These are phyloP conservation scores for Drosophila gaucha DNA, from an alignment of 2,888 invertebrate species.

Conservation along the genomic window DNA sequence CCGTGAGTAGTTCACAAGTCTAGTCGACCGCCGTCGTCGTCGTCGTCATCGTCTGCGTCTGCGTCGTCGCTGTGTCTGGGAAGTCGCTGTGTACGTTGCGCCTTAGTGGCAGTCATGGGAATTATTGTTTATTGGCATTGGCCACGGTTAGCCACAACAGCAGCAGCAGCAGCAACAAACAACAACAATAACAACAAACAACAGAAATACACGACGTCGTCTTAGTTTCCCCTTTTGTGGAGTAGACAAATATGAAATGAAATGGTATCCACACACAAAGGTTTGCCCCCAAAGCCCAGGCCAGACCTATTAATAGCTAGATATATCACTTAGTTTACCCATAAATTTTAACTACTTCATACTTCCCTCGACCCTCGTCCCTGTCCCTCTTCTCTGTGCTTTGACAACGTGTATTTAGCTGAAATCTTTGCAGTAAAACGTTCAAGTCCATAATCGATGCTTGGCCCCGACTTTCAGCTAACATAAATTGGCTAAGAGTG, in stretches of 20 bases:
- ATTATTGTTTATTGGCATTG: constrained; percentile 81
- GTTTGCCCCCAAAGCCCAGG: constrained; percentile 35
- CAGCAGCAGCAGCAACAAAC: constrained; percentile 30
- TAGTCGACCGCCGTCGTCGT: constrained; percentile 67
- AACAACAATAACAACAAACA: constrained; percentile 20
- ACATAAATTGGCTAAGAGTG: constrained; percentile 5
- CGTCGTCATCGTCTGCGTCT: constrained; percentile 45
- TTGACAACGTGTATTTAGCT: constrained; percentile 29
- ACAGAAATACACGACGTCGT: constrained; percentile 19
- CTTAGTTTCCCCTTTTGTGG: constrained; percentile 26
- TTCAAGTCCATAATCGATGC: constrained; percentile 1
- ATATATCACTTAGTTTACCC: constrained; percentile 56
- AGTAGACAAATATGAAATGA: constrained; percentile 56
- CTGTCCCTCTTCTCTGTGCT: neutral
- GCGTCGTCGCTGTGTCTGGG: constrained; percentile 75
- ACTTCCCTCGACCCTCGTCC: neutral
- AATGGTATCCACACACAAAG: constrained; percentile 43
- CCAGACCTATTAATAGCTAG: constrained; percentile 53
- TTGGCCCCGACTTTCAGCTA: neutral
- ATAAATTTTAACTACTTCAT: constrained; percentile 43
- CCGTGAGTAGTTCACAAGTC: constrained; percentile 64
- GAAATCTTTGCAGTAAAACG: constrained; percentile 1
- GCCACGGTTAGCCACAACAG: constrained; percentile 66
- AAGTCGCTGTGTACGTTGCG: constrained; percentile 74
- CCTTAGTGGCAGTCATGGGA: constrained; percentile 80